Conservation (phyloP, 2,113 vertebrate genomes). For the Hydrochoerus hydrochaeris region DNA sequence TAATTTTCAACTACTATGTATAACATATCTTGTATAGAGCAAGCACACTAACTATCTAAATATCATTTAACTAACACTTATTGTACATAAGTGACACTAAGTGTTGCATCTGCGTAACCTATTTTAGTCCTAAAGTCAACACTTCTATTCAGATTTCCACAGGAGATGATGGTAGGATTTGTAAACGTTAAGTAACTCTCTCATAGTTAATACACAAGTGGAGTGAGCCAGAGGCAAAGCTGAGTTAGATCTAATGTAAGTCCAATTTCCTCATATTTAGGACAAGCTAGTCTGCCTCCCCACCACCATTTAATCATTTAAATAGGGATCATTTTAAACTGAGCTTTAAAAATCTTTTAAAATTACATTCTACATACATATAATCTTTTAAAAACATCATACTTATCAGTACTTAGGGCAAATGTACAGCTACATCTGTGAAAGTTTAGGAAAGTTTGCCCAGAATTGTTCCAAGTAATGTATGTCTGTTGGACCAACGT, state of each 20-base stretch:
- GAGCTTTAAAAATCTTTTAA: background rate
- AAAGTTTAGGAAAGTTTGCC: background rate
- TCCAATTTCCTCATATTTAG: background rate
- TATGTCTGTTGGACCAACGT: background rate
- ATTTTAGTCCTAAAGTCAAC: background rate
- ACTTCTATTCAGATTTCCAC: background rate
- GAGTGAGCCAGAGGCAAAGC: background rate
- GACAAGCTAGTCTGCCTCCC: background rate
- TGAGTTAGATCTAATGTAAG: background rate
- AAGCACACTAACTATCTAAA: background rate
- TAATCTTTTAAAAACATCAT: background rate
- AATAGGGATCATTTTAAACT: background rate
- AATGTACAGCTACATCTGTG: background rate
- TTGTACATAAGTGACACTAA: background rate
- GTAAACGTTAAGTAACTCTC: background rate
- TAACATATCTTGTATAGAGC: background rate
- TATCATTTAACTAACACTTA: background rate
- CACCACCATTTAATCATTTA: background rate
- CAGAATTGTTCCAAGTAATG: background rate
- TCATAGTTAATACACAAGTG: background rate
- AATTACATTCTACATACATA: background rate
- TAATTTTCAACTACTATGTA: background rate
- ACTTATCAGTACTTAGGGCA: background rate
- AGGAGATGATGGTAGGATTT: background rate
- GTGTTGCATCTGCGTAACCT: background rate